Evolutionary conservation across 2,888 invertebrate genomes (phyloP).

Genomic region (Drosophila silvestris): DNA sequence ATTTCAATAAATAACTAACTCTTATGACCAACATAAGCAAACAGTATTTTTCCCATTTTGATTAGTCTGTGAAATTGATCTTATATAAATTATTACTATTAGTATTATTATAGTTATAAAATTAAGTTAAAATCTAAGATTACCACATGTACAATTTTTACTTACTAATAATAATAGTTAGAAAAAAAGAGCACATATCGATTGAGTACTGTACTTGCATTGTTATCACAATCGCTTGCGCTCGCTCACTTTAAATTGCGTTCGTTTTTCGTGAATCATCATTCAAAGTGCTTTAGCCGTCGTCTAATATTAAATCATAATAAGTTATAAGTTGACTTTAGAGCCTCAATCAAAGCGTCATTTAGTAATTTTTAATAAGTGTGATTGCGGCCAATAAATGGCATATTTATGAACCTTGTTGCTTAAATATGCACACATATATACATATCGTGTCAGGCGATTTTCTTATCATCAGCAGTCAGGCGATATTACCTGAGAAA

Average conservation of each 20-base stretch:
- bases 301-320: constrained; percentile 30
- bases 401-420: not conserved
- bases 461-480: constrained; percentile 35
- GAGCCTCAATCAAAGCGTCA: constrained; percentile 24
- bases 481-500: constrained; percentile 49
- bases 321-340: constrained; percentile 29
- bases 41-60: no score
- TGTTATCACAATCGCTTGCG: constrained; percentile 42
- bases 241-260: constrained; percentile 4
- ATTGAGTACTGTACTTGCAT: not conserved
- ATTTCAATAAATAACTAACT: no score
- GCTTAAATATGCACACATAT: not conserved
- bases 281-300: constrained; percentile 5
- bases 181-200: not conserved
- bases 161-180: not conserved
- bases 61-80: no score
- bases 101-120: not conserved
- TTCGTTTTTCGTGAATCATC: constrained; percentile 39
- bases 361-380: constrained; percentile 44
- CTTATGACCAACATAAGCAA: no score
- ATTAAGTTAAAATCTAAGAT: not conserved
- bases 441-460: constrained; percentile 10
- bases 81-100: not conserved
- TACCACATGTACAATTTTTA: not conserved
- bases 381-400: constrained; percentile 21